Percentiles rank a stretch among this genome's conserved stretches.
phyloP scores from a whole-genome alignment of 2,113 vertebrate genomes.

The Asarcornis scutulata region DNA sequence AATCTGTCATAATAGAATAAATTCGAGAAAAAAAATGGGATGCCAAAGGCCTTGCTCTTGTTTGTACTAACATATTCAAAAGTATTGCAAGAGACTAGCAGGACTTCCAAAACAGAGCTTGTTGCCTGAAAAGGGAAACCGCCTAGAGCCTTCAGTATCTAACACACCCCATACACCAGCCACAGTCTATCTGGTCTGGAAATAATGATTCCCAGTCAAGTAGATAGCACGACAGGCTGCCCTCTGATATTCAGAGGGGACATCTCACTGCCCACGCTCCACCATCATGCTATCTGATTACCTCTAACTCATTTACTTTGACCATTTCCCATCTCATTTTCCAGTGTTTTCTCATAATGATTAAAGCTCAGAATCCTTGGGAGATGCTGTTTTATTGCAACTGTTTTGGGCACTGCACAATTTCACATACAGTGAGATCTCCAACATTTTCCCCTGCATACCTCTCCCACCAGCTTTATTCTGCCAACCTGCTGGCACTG shows the following conservation, averaged over 20 bases:
- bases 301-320: background rate
- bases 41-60: rapidly evolving
- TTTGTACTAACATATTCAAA: background rate
- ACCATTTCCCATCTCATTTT: background rate
- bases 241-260: background rate
- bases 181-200: background rate
- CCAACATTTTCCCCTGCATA: background rate
- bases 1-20: background rate
- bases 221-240: background rate
- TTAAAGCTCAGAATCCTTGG: background rate
- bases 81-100: background rate
- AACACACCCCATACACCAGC: background rate
- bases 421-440: background rate
- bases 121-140: background rate
- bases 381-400: background rate
- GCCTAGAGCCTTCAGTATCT: background rate
- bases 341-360: background rate
- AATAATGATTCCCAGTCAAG: background rate
- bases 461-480: rapidly evolving
- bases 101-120: rapidly evolving
- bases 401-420: background rate
- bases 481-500: background rate
- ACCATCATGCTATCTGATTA: background rate
- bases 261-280: background rate
- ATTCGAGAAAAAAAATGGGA: background rate